These are phyloP conservation scores for Dascyllus trimaculatus DNA, from an alignment of 2,113 vertebrate species.

Conservation along the genomic window DNA sequence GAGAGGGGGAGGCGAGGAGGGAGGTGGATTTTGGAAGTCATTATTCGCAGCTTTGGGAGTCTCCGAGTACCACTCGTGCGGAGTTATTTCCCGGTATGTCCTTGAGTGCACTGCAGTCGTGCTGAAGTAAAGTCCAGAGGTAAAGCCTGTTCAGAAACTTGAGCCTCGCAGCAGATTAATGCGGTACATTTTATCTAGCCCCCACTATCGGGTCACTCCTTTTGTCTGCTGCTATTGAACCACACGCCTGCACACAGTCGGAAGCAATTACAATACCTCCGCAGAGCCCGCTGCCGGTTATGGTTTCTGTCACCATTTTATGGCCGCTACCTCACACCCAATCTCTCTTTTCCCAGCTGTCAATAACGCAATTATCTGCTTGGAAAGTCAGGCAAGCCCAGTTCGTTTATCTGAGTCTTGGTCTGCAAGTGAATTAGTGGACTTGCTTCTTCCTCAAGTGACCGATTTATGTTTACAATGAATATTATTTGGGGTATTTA, in stretches of 20 bases:
- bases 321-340: not conserved
- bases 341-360: not conserved
- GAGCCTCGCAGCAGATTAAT: conserved; percentile 16
- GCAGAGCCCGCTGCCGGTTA: conserved; percentile 12
- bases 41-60: not conserved
- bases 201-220: conserved; percentile 10
- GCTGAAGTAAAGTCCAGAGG: conserved; percentile 11
- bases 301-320: conserved; percentile 1
- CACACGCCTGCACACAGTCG: conserved; percentile 1
- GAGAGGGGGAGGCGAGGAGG: not conserved
- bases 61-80: not conserved
- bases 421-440: not conserved
- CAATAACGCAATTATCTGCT: conserved; percentile 40
- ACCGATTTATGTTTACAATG: not conserved
- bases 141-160: not conserved
- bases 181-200: not conserved
- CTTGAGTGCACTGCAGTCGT: conserved; percentile 19
- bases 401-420: not conserved
- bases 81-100: conserved; percentile 24
- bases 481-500: not conserved
- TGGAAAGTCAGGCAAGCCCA: not conserved
- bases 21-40: conserved; percentile 6
- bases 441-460: not conserved
- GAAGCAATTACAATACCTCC: conserved; percentile 31
- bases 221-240: conserved; percentile 33